Percentiles rank a stretch among this genome's conserved stretches.
Conservation (phyloP, 2,888 invertebrate genomes). For the Gymnosoma rotundatum region DNA sequence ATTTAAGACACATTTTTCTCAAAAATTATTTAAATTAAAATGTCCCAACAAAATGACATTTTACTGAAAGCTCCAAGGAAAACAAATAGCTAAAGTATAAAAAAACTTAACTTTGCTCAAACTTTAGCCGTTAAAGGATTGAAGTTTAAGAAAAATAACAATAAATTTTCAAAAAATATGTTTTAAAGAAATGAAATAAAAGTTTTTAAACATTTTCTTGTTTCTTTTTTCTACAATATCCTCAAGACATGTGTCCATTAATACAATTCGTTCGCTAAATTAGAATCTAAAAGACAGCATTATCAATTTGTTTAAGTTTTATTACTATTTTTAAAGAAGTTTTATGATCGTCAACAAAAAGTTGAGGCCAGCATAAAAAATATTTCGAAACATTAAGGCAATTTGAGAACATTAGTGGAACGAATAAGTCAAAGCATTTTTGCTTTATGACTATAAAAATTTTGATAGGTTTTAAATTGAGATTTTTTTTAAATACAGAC, state of each 20-base stretch:
- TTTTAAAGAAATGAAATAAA: slow-evolving; percentile 12
- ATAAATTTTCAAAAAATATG: neutral
- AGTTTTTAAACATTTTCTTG: slow-evolving; percentile 8
- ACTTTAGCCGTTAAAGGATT: slow-evolving; percentile 21
- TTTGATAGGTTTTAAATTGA: too few relatives aligned
- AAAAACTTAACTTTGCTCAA: slow-evolving; percentile 23
- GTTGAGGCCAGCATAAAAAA: too few relatives aligned
- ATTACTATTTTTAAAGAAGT: slow-evolving; percentile 31
- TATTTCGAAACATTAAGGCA: too few relatives aligned
- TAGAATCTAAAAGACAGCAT: slow-evolving; percentile 31
- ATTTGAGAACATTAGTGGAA: too few relatives aligned
- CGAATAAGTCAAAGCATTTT: too few relatives aligned
- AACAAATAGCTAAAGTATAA: slow-evolving; percentile 1
- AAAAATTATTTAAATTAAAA: slow-evolving; percentile 13
- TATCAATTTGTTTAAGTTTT: slow-evolving; percentile 57
- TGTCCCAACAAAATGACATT: slow-evolving; percentile 55
- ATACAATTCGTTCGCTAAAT: neutral
- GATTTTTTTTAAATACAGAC: too few relatives aligned
- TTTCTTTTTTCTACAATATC: slow-evolving; percentile 6
- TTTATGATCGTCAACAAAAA: neutral
- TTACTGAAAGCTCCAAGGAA: slow-evolving; percentile 39
- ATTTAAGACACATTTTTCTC: neutral
- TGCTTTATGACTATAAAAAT: too few relatives aligned
- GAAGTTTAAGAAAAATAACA: neutral
- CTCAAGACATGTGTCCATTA: neutral